These are phyloP conservation scores for Callorhinus ursinus DNA, from an alignment of 2,113 vertebrate genomes.

Conservation along the genomic window DNA sequence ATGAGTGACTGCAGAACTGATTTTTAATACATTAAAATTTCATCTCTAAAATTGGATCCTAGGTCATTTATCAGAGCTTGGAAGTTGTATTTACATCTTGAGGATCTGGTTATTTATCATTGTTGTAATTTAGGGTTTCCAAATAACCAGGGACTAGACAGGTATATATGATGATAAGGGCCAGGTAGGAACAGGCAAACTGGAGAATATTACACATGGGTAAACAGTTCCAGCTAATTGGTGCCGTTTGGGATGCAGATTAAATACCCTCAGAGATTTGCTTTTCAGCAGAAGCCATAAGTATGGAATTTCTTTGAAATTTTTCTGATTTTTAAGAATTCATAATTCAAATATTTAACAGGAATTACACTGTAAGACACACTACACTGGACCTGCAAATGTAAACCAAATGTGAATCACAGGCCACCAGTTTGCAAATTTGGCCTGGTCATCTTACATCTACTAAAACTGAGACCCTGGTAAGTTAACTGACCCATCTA, in stretches of 20 bases:
- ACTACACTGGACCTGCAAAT: neutral
- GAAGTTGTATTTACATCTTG: neutral
- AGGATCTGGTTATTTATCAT: neutral
- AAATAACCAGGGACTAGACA: neutral
- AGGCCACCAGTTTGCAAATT: neutral
- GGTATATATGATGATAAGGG: neutral
- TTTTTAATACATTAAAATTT: neutral
- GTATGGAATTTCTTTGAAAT: neutral
- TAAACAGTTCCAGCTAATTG: neutral
- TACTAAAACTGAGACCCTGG: neutral
- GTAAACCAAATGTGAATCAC: neutral
- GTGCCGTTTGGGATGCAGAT: neutral
- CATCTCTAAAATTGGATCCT: neutral
- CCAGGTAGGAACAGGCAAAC: neutral
- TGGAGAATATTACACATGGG: neutral
- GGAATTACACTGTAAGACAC: neutral
- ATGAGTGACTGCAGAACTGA: neutral
- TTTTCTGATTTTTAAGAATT: slow-evolving; percentile 21
- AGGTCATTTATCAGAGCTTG: neutral
- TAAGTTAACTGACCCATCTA: neutral
- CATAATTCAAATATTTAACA: neutral
- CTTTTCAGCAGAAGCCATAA: neutral
- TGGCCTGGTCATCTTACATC: neutral
- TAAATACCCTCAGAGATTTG: neutral
- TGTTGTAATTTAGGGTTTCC: neutral